phyloP scores from a whole-genome alignment of 2,797 vertebrate species.

The Erethizon dorsatum region DNA sequence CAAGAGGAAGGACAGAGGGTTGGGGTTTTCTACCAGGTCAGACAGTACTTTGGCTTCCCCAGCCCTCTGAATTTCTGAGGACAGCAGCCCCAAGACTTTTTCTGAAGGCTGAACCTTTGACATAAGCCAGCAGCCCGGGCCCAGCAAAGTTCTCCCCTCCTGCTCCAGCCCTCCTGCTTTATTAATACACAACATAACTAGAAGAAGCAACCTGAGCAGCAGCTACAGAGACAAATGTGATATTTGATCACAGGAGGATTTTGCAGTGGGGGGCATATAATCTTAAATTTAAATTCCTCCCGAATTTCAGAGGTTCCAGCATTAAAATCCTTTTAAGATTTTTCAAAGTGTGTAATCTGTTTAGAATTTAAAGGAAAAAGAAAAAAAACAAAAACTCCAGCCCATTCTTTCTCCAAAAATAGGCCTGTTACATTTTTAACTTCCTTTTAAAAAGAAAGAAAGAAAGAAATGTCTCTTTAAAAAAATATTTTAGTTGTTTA shows the following conservation, averaged over 20 bases:
- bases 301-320: slow-evolving; percentile 77
- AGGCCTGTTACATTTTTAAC: slow-evolving; percentile 71
- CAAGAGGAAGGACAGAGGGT: rapidly evolving
- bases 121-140: background rate
- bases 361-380: slow-evolving; percentile 62
- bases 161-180: background rate
- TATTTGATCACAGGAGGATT: slow-evolving; percentile 76
- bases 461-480: slow-evolving; percentile 32
- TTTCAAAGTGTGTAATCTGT: slow-evolving; percentile 82
- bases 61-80: background rate
- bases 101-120: slow-evolving; percentile 30
- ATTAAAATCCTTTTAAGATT: slow-evolving; percentile 82
- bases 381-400: background rate
- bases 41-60: background rate
- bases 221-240: slow-evolving; percentile 73
- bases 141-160: background rate
- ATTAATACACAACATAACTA: background rate
- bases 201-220: slow-evolving; percentile 63
- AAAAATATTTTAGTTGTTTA: slow-evolving; percentile 71
- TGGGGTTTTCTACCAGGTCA: rapidly evolving
- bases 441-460: slow-evolving; percentile 51
- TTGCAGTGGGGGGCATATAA: slow-evolving; percentile 62
- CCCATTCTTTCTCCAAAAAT: slow-evolving; percentile 81
- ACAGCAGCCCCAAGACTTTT: background rate
- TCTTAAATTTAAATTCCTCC: slow-evolving; percentile 82